phyloP scores from a whole-genome alignment of 2,888 invertebrate genomes.

The Ceraclea dissimilis region DNA sequence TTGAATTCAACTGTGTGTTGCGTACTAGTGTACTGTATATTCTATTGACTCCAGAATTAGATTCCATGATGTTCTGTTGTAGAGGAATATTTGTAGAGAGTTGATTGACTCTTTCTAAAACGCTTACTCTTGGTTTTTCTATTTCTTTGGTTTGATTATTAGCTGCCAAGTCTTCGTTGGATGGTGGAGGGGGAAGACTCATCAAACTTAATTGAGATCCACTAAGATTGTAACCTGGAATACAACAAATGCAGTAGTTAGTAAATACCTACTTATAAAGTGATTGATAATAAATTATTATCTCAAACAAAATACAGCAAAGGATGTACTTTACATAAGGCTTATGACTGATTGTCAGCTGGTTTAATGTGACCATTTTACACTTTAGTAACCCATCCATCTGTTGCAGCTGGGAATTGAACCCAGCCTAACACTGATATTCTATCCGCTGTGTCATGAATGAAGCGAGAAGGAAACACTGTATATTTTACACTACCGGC shows the following conservation, averaged over 20 bases:
- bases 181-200: slow-evolving; percentile 64
- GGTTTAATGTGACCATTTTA: too few species aligned
- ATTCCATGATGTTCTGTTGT: background rate
- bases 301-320: background rate
- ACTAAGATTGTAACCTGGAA: slow-evolving; percentile 46
- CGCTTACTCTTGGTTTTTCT: slow-evolving; percentile 10
- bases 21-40: background rate
- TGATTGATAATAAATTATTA: background rate
- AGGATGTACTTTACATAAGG: too few species aligned
- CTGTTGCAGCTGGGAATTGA: too few species aligned
- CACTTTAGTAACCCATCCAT: too few species aligned
- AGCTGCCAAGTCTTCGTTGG: background rate
- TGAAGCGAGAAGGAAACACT: too few species aligned
- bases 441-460: too few species aligned
- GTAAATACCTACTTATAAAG: background rate
- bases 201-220: slow-evolving; percentile 64
- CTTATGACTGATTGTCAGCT: too few species aligned
- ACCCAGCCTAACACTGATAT: too few species aligned
- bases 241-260: background rate
- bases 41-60: background rate
- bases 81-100: slow-evolving; percentile 9
- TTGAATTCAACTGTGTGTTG: background rate
- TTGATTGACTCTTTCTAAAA: slow-evolving; percentile 18
- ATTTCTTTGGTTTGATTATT: background rate
- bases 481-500: too few species aligned